A percentile compares a stretch with the other conserved stretches of the same genome.
phyloP scores from a whole-genome alignment of 1,140 invertebrate species.

The Sycophaga agraensis region DNA sequence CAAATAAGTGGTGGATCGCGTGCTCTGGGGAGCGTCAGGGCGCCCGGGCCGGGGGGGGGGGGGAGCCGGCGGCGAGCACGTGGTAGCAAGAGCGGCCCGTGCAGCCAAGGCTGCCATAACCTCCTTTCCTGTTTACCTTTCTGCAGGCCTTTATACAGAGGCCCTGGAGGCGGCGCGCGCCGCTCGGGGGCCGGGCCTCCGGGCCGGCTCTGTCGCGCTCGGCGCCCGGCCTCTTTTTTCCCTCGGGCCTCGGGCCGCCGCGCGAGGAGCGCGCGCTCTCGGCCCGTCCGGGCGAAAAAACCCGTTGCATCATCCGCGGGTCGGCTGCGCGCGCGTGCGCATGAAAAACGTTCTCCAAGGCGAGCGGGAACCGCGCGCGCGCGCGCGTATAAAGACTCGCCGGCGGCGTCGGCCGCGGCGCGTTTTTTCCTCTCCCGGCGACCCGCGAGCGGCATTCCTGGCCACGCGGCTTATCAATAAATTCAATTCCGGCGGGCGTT shows the following conservation, averaged over 20 bases:
- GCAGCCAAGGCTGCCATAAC: background rate
- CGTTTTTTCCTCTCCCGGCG: too few species aligned
- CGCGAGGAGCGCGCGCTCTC: background rate
- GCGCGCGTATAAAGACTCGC: background rate
- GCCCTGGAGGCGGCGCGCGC: background rate
- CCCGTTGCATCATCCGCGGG: background rate
- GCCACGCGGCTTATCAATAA: too few species aligned
- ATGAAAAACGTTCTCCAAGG: slow-evolving; percentile 8
- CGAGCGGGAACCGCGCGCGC: background rate
- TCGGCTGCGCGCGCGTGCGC: background rate
- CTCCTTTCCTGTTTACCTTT: slow-evolving; percentile 23
- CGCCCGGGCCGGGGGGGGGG: background rate
- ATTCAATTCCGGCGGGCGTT: too few species aligned
- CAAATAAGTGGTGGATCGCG: too few species aligned
- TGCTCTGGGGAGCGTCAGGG: background rate
- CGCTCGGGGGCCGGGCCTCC: too few species aligned
- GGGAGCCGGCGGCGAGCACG: background rate
- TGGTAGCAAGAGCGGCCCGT: too few species aligned
- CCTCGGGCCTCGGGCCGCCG: background rate
- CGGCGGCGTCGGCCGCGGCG: too few species aligned
- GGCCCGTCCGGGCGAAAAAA: background rate
- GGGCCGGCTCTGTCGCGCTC: too few species aligned
- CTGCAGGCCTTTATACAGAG: background rate
- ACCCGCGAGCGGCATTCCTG: too few species aligned
- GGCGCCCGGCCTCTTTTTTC: background rate